Evolutionary conservation across 1,140 invertebrate species (phyloP), one percentile per base, ranked within the genome.

Genomic region (Lineus longissimus): DNA sequence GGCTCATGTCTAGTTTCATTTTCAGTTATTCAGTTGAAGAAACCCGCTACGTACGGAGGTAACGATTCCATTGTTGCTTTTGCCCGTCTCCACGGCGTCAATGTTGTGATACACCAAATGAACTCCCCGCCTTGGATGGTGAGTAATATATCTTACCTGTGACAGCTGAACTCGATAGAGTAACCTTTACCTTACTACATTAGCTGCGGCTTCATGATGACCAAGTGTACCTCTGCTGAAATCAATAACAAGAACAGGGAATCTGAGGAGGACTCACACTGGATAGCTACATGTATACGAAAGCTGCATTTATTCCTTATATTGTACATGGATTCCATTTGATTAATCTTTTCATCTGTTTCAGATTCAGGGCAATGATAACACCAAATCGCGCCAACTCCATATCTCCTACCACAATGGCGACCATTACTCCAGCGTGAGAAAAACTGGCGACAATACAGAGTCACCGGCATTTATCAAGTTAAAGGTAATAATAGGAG

Each of bases 21-120:
- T 79, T 47, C 76, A 85, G 83, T 85, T 57, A 69, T 71, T 33
- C 74, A 75, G 63, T 70, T 86, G 25, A 74, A 78, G 60, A 78
- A 83, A 63, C 70, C 79, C 30, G 84, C 84, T 6, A 85, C 84
- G 1, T 85, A 84, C 77, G 85, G 80, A 36, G 85, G 84, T n/a
- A 86, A 86, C 69, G 84, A 85, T 72, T 82, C 82, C 29, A 83
- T 86, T 61, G 85, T 86, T 22, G 84, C 85, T 13, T 85, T 86
- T 76, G 82, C 84, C 23, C 73, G 84, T 27, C 71, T 84, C 1
- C 78, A 83, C 62, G 70, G 79, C 63, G 78, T 85, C 1, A 83
- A 79, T 56, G 78, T 86, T 45, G 78, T 85, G 2, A 86, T 86
- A 55, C 85, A 86, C 71, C 85, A 86, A 69, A 72, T 84, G 13